Conservation (phyloP, 2,888 invertebrate genomes). For the Parnassius apollo region DNA sequence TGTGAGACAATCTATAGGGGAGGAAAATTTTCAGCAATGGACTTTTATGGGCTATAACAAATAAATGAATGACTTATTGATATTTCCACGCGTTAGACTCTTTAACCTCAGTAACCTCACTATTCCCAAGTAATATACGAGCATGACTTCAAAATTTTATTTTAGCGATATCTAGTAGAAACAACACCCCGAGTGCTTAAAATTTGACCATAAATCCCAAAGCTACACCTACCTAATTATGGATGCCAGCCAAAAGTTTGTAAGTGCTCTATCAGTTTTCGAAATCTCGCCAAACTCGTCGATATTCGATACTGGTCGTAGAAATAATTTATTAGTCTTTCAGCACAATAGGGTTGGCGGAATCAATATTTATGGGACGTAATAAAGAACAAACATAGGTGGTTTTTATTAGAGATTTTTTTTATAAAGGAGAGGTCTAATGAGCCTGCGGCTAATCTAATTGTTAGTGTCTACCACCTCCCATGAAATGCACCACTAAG, state of each 20-base stretch:
- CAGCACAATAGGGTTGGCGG: slow-evolving; percentile 62
- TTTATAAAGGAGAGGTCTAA: too few species aligned
- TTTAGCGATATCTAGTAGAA: not conserved
- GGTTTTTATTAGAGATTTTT: not conserved
- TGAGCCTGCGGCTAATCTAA: too few species aligned
- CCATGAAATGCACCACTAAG: too few species aligned
- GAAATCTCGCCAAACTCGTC: slow-evolving; percentile 66
- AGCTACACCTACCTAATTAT: slow-evolving; percentile 46
- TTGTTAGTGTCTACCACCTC: too few species aligned
- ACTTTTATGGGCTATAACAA: too few species aligned
- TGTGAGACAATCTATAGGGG: too few species aligned
- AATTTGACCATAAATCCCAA: slow-evolving; percentile 41
- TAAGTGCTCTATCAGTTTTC: slow-evolving; percentile 62
- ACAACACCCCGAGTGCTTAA: slow-evolving; percentile 22
- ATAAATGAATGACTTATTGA: too few species aligned
- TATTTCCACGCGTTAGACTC: too few species aligned
- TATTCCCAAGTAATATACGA: too few species aligned
- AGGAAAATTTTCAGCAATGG: too few species aligned
- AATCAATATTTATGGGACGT: slow-evolving; percentile 58
- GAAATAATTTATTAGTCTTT: slow-evolving; percentile 69
- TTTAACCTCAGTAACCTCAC: too few species aligned
- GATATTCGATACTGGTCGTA: slow-evolving; percentile 61
- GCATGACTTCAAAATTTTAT: too few species aligned
- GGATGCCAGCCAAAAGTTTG: slow-evolving; percentile 53
- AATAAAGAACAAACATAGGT: slow-evolving; percentile 41